Evolutionary conservation across 35 echinoderm and acorn worm species (phyloP).

Genomic region (Eucidaris tribuloides): DNA sequence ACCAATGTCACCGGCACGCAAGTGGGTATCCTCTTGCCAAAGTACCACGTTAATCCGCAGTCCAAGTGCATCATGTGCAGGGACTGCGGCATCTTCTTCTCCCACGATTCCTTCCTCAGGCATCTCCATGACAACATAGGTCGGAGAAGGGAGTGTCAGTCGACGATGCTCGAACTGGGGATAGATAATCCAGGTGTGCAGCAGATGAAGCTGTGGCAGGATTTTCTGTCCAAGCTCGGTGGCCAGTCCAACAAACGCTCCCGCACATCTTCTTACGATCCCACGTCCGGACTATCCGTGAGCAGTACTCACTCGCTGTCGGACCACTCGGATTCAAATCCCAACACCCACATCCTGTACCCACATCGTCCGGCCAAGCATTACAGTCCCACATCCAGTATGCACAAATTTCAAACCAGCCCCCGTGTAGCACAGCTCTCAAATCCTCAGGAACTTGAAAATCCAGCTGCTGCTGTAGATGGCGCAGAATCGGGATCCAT

Average conservation of each 20-base stretch:
- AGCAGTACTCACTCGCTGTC: background rate
- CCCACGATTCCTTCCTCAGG: conserved; percentile 49
- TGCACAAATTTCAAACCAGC: background rate
- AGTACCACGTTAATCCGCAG: conserved; percentile 39
- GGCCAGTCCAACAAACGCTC: background rate
- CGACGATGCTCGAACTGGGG: conserved; percentile 25
- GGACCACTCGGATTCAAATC: background rate
- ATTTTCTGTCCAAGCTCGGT: conserved; percentile 41
- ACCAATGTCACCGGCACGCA: conserved; percentile 43
- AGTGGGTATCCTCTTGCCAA: conserved; percentile 42
- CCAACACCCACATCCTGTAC: background rate
- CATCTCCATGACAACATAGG: conserved; percentile 69
- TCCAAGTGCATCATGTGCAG: conserved; percentile 77
- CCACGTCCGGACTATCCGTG: background rate
- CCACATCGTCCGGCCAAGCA: background rate
- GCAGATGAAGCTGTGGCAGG: conserved; percentile 45
- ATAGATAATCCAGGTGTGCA: conserved; percentile 42
- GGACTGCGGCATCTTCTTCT: conserved; percentile 75
- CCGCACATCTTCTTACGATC: background rate
- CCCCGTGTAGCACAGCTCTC: background rate
- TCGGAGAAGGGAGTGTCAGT: conserved; percentile 47
- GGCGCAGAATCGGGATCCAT: background rate
- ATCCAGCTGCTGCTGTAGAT: background rate
- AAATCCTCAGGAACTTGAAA: background rate
- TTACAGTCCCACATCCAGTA: conserved; percentile 2